Percentiles rank a stretch among this genome's conserved stretches.
Evolutionary conservation across 2,888 invertebrate genomes (phyloP).

Genomic region (Geotrupes spiniger): DNA sequence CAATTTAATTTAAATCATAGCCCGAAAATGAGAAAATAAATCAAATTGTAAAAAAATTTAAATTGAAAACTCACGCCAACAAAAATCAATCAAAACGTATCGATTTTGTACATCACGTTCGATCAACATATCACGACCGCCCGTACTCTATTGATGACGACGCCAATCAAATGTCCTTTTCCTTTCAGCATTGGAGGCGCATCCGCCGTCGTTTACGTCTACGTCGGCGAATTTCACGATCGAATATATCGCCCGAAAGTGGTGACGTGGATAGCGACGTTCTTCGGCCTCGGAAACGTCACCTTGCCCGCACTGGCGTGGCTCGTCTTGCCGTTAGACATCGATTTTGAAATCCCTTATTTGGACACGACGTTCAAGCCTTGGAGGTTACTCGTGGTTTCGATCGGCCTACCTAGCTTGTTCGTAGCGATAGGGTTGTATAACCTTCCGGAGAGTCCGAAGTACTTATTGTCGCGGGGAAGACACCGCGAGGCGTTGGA

Average conservation of each 20-base stretch:
- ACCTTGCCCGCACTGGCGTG: conserved; percentile 46
- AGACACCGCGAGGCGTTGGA: conserved; percentile 40
- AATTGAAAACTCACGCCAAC: too few species aligned
- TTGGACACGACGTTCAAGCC: conserved; percentile 48
- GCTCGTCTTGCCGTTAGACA: conserved; percentile 41
- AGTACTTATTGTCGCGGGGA: conserved; percentile 44
- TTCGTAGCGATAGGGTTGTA: conserved; percentile 37
- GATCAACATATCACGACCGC: too few species aligned
- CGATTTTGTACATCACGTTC: too few species aligned
- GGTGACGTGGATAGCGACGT: conserved; percentile 46
- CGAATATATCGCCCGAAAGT: conserved; percentile 49
- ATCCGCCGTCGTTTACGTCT: conserved; percentile 54
- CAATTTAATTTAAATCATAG: too few species aligned
- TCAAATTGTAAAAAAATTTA: too few species aligned
- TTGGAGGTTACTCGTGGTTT: conserved; percentile 45
- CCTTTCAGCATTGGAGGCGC: conserved; percentile 48
- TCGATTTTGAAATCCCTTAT: conserved; percentile 48
- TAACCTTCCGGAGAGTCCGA: conserved; percentile 49
- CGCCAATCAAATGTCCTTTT: too few species aligned
- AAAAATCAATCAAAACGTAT: too few species aligned
- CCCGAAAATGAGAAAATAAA: too few species aligned
- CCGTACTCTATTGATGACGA: too few species aligned
- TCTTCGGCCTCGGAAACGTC: conserved; percentile 46
- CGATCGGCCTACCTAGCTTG: conserved; percentile 45
- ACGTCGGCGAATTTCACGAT: conserved; percentile 55